A percentile compares a stretch with the other conserved stretches of the same genome.
phyloP scores from a whole-genome alignment of 2,113 vertebrate species.

The Callionymus lyra region DNA sequence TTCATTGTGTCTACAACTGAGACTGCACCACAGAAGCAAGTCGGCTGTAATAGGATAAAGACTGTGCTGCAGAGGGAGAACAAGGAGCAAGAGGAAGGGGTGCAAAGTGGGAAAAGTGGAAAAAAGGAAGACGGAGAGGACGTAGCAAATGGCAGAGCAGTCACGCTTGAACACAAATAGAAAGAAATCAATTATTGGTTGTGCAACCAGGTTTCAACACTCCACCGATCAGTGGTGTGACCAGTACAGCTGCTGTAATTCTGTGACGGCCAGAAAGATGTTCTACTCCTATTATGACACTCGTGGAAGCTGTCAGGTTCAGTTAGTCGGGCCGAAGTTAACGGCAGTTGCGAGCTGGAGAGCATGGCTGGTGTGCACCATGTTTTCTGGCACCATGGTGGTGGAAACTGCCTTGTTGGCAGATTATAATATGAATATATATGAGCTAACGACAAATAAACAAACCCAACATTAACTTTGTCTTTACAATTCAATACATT shows the following conservation, averaged over 20 bases:
- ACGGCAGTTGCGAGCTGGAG: no score
- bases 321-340: no score
- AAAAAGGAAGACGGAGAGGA: conserved; percentile 2
- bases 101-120: neutral
- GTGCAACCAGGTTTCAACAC: conserved; percentile 18
- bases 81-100: neutral
- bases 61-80: conserved; percentile 39
- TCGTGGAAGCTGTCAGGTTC: neutral
- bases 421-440: no score
- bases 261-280: neutral
- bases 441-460: no score
- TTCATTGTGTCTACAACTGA: conserved; percentile 49
- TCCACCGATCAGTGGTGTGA: conserved; percentile 5
- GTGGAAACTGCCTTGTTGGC: no score
- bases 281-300: neutral
- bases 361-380: no score
- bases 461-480: no score
- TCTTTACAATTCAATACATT: no score
- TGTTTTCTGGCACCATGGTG: no score
- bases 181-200: conserved; percentile 22
- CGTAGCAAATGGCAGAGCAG: neutral
- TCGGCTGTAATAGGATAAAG: conserved; percentile 56
- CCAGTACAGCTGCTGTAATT: conserved; percentile 11
- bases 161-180: conserved; percentile 13
- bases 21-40: conserved; percentile 39